Conservation (phyloP, 2,888 invertebrate genomes). For the Leptopilina myrica region DNA sequence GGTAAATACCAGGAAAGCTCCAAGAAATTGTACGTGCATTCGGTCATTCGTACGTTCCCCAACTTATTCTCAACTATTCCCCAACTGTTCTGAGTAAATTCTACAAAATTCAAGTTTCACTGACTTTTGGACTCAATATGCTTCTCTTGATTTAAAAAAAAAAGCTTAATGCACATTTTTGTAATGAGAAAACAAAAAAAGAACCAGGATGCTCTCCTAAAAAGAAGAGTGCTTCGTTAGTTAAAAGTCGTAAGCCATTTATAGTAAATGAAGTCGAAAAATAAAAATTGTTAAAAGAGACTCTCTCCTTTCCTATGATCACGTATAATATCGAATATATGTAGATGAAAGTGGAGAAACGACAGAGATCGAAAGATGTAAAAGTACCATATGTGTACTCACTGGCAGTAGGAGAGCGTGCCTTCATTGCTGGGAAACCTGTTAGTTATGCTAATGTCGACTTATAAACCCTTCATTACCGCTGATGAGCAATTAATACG, state of each 20-base stretch:
- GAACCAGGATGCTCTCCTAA: no score
- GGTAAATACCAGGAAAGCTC: slow-evolving; percentile 15
- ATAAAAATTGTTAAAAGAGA: neutral
- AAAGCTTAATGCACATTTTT: no score
- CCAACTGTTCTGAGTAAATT: no score
- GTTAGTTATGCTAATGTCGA: slow-evolving; percentile 75
- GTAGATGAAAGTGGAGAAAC: slow-evolving; percentile 23
- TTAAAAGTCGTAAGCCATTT: no score
- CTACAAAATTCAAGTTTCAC: no score
- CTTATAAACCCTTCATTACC: slow-evolving; percentile 75
- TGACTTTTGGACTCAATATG: no score
- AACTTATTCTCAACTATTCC: no score
- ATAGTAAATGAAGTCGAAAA: neutral
- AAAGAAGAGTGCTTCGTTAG: no score
- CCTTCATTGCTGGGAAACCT: slow-evolving; percentile 61
- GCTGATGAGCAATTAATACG: slow-evolving; percentile 75
- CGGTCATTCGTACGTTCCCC: no score
- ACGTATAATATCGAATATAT: slow-evolving; percentile 29
- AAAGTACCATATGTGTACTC: slow-evolving; percentile 5
- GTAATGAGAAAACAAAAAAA: no score
- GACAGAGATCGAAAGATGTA: neutral
- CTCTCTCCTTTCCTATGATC: slow-evolving; percentile 23
- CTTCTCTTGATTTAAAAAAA: no score
- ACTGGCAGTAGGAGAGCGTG: slow-evolving; percentile 37
- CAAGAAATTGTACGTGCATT: neutral